These are phyloP conservation scores for Thyatira batis DNA, from an alignment of 2,888 invertebrate genomes.

Conservation along the genomic window DNA sequence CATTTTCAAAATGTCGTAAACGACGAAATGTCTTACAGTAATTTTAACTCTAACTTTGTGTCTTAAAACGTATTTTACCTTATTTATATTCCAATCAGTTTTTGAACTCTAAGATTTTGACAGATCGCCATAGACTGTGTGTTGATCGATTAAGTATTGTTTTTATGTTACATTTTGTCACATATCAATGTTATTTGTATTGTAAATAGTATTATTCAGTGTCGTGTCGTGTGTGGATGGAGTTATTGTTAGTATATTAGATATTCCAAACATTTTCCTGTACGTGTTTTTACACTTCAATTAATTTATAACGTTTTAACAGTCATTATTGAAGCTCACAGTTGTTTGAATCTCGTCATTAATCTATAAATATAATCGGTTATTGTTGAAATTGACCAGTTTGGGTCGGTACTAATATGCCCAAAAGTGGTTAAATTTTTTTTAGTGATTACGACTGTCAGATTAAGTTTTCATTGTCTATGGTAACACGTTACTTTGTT, in stretches of 20 bases:
- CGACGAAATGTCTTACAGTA: too few relatives aligned
- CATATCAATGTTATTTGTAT: constrained; percentile 71
- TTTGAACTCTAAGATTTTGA: constrained; percentile 2
- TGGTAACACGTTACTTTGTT: constrained; percentile 49
- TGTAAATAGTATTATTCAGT: constrained; percentile 50
- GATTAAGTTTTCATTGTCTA: constrained; percentile 71
- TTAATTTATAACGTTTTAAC: constrained; percentile 15
- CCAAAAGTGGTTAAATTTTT: constrained; percentile 19
- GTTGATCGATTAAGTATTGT: constrained; percentile 23
- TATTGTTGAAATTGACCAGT: constrained; percentile 17
- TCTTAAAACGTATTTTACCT: too few relatives aligned
- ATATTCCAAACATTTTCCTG: constrained; percentile 17
- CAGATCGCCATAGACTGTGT: constrained; percentile 29
- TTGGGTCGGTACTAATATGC: constrained; percentile 14
- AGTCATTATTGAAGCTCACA: constrained; percentile 24
- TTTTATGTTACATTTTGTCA: constrained; percentile 58
- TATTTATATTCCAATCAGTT: not conserved
- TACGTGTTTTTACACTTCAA: constrained; percentile 26
- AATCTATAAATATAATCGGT: constrained; percentile 26
- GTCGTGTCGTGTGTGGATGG: constrained; percentile 79
- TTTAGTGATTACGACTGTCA: constrained; percentile 30
- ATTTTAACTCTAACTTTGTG: too few relatives aligned
- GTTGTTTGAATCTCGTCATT: constrained; percentile 41
- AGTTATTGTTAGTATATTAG: constrained; percentile 24
- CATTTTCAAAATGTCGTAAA: too few relatives aligned